Conservation (phyloP, 2,113 vertebrate genomes). For the Pan paniscus region DNA sequence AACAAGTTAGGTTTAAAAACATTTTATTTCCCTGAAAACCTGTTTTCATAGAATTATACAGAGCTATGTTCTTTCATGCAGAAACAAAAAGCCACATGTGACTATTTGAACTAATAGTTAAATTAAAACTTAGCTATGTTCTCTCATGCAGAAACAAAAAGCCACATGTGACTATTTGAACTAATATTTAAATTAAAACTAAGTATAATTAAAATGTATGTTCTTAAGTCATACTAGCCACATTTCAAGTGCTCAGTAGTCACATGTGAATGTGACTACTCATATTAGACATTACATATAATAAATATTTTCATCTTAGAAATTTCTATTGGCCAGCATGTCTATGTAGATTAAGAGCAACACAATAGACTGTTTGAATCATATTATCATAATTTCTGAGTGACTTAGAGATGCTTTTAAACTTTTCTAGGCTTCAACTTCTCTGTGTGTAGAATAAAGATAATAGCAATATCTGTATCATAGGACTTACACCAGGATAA, state of each 20-base stretch:
- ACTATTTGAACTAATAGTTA: not conserved
- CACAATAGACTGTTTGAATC: not conserved
- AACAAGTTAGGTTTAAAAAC: not conserved
- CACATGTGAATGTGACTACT: not conserved
- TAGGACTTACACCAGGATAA: not conserved
- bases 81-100: not conserved
- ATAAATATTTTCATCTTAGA: not conserved
- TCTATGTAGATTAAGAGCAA: not conserved
- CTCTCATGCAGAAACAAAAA: not conserved
- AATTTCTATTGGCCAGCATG: not conserved
- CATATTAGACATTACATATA: not conserved
- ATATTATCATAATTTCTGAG: not conserved
- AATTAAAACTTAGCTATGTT: not conserved
- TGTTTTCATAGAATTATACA: not conserved
- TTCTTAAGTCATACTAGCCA: not conserved
- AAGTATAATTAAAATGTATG: not conserved
- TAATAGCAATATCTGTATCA: not conserved
- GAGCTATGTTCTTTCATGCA: not conserved
- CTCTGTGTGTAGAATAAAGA: not conserved
- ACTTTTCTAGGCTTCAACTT: not conserved
- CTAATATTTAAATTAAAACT: not conserved
- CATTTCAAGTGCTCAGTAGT: not conserved
- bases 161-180: not conserved
- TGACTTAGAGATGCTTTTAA: not conserved
- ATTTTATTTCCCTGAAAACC: not conserved